Evolutionary conservation across 2,888 invertebrate genomes (phyloP), one percentile per base, ranked within the genome.

Genomic region (Aricia artaxerxes): DNA sequence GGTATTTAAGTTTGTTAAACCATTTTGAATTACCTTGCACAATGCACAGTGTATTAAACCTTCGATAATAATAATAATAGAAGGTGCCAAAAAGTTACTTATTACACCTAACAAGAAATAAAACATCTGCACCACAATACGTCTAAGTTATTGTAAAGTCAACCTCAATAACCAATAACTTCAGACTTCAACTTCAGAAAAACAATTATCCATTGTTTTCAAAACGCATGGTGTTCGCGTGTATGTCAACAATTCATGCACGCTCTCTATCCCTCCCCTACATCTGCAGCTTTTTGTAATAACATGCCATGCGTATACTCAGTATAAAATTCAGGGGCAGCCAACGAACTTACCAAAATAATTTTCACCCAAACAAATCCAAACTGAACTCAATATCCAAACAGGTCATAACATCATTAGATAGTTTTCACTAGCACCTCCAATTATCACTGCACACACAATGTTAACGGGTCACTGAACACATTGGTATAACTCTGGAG

Each of bases 211-310:
- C 83, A 40, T 80, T 78, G 78, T 73, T 79, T 61, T 81, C n/a
- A 13, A 49, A 81, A 81, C 60, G 78, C 73, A 77, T 87, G 89
- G 89, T 89, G 85, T 88, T 85, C 85, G 80, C 82, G 82, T 79
- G 81, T 87, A 89, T 91, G 90, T 92, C 92, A 93, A 93, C 92
- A 93, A 91, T 89, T 88, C 86, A 83, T 84, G 82, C 88, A 89
- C 90, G 89, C 91, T 90, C 90, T 88, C 73, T 79, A 79, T 89
- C 89, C 88, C 89, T 90, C 90, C 91, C 90, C 91, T 89, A 87
- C 87, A 82, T 86, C 87, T 85, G 86, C 83, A 85, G 85, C 86
- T 87, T 91, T 90, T 92, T 90, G 90, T 91, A 83, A 82, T 81
- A 83, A 78, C 80, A 82, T 80, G 80, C 84, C 83, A 84, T 85